phyloP scores from a whole-genome alignment of 1,140 invertebrate genomes.

The Hycleus cichorii region DNA sequence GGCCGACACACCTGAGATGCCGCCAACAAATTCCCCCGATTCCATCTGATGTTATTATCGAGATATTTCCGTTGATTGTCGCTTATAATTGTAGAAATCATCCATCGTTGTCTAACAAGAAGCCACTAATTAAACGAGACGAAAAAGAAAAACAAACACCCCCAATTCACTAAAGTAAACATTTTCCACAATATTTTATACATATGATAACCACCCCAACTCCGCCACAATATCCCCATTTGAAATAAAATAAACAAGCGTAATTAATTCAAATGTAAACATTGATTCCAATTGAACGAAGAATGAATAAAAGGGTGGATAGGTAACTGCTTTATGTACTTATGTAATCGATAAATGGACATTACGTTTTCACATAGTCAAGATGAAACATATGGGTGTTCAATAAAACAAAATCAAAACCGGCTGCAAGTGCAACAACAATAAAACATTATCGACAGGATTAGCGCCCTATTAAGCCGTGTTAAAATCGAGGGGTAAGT shows the following conservation, averaged over 20 bases:
- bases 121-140: conserved; percentile 9
- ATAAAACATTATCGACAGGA: conserved; percentile 30
- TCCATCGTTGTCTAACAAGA: conserved; percentile 3
- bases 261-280: conserved; percentile 27
- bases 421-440: conserved; percentile 20
- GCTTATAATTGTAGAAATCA: neutral
- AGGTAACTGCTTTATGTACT: neutral
- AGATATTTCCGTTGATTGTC: too few species aligned
- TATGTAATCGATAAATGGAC: too few species aligned
- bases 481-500: conserved; percentile 4
- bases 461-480: conserved; percentile 15
- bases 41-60: too few species aligned
- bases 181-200: neutral
- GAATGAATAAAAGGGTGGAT: conserved; percentile 11
- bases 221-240: too few species aligned
- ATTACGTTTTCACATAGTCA: too few species aligned
- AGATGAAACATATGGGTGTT: conserved; percentile 23
- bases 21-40: neutral
- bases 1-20: conserved; percentile 12
- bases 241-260: conserved; percentile 20
- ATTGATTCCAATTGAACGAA: conserved; percentile 19
- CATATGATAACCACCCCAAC: too few species aligned
- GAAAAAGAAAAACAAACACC: conserved; percentile 15
- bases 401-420: conserved; percentile 30
- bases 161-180: conserved; percentile 7